Evolutionary conservation across 2,113 vertebrate genomes (phyloP).

Genomic region (Tonatia bakeri): DNA sequence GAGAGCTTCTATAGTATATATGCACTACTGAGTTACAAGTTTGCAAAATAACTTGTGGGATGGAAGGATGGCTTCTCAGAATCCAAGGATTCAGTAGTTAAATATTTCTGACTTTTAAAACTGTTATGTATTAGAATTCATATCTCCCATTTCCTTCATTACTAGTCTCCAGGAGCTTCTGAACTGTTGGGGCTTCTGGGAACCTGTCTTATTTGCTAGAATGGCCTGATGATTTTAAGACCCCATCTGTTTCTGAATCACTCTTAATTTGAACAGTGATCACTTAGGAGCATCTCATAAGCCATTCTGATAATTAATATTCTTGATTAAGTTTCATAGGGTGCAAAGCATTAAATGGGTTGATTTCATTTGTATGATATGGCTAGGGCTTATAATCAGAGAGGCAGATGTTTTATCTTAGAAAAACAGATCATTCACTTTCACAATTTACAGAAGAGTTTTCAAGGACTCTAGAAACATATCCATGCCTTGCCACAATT

Average conservation of each 20-base stretch:
- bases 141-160: neutral
- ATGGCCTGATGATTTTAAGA: constrained; percentile 30
- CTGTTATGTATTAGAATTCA: neutral
- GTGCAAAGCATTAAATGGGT: neutral
- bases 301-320: constrained; percentile 45
- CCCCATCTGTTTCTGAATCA: constrained; percentile 51
- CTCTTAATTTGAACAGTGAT: constrained; percentile 40
- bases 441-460: constrained; percentile 13
- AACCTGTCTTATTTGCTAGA: constrained; percentile 29
- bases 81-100: neutral
- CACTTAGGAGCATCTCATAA: constrained; percentile 12
- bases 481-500: neutral
- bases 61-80: neutral
- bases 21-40: neutral
- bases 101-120: constrained; percentile 16
- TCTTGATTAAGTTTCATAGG: constrained; percentile 37
- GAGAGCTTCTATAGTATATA: neutral
- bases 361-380: neutral
- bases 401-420: constrained; percentile 22
- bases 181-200: constrained; percentile 17
- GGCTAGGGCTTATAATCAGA: neutral
- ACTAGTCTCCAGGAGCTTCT: constrained; percentile 31
- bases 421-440: constrained; percentile 36
- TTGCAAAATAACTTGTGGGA: neutral
- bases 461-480: constrained; percentile 12